A percentile compares a stretch with the other conserved stretches of the same genome.
Conservation (phyloP, 2,888 invertebrate genomes). For the Lordiphosa andalusiaca region DNA sequence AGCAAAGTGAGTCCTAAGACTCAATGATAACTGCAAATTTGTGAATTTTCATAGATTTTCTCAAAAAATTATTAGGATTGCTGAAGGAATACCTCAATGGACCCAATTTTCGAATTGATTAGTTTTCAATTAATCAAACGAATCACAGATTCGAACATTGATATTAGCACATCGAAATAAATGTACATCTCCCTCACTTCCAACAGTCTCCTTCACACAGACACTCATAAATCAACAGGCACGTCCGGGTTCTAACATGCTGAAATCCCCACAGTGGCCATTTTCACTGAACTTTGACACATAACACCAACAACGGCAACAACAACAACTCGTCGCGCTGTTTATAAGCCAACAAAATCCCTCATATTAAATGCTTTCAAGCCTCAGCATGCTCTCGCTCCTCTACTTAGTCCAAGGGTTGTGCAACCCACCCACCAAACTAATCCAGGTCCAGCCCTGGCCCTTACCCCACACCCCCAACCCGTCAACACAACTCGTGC, state of each 20-base stretch:
- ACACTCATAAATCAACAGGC: constrained; percentile 21
- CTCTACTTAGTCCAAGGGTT: constrained; percentile 16
- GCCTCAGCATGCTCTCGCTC: constrained; percentile 15
- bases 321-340: constrained; percentile 19
- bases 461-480: constrained; percentile 9
- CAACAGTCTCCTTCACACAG: constrained; percentile 16
- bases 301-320: constrained; percentile 1
- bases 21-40: too few species aligned
- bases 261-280: constrained; percentile 13
- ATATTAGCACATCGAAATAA: too few species aligned
- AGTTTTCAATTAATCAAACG: too few species aligned
- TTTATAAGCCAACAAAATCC: constrained; percentile 46
- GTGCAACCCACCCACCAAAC: constrained; percentile 57
- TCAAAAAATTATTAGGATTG: too few species aligned
- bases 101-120: too few species aligned
- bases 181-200: neutral
- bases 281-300: constrained; percentile 19
- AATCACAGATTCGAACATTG: too few species aligned
- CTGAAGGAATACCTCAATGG: too few species aligned
- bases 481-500: constrained; percentile 30
- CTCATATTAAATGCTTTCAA: constrained; percentile 56
- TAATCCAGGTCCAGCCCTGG: constrained; percentile 38
- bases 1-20: too few species aligned
- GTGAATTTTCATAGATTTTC: too few species aligned
- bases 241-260: constrained; percentile 1